Evolutionary conservation across 2,113 vertebrate species (phyloP).

Genomic region (Collichthys lucidus): DNA sequence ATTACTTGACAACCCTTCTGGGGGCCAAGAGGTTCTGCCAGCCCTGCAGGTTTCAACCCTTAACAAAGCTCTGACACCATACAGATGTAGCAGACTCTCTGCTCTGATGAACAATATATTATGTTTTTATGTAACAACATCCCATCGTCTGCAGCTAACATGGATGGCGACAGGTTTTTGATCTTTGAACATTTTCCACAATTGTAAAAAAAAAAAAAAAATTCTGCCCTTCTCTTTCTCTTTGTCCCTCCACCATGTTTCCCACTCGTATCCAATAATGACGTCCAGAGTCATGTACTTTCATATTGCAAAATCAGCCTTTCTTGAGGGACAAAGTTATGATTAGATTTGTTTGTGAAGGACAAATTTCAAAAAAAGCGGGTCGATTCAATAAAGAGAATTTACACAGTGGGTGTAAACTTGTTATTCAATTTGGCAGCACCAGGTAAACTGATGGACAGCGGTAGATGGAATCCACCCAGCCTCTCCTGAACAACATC

Average conservation of each 20-base stretch:
- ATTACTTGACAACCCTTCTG: slow-evolving; percentile 69
- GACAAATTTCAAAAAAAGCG: slow-evolving; percentile 9
- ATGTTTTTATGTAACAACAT: background rate
- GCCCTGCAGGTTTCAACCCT: slow-evolving; percentile 55
- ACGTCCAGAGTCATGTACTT: background rate
- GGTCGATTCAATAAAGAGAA: slow-evolving; percentile 45
- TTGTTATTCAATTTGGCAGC: slow-evolving; percentile 42
- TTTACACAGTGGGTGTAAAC: slow-evolving; percentile 47
- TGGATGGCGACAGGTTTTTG: background rate
- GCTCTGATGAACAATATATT: slow-evolving; percentile 30
- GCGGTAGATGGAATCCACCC: slow-evolving; percentile 26
- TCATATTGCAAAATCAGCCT: slow-evolving; percentile 14
- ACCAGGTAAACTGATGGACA: slow-evolving; percentile 31
- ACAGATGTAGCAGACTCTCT: slow-evolving; percentile 20
- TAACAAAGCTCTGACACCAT: slow-evolving; percentile 41
- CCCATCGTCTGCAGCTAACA: background rate
- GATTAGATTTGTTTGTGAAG: slow-evolving; percentile 60
- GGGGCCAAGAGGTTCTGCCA: slow-evolving; percentile 57
- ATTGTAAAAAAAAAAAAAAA: slow-evolving; percentile 4
- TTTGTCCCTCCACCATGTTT: slow-evolving; percentile 14
- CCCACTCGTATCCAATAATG: background rate
- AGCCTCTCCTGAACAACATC: slow-evolving; percentile 25
- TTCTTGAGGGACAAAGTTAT: slow-evolving; percentile 27
- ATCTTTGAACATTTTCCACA: background rate
- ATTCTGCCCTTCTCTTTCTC: slow-evolving; percentile 4